phyloP scores from a whole-genome alignment of 2,113 vertebrate genomes.

The Corythornis vintsioides region DNA sequence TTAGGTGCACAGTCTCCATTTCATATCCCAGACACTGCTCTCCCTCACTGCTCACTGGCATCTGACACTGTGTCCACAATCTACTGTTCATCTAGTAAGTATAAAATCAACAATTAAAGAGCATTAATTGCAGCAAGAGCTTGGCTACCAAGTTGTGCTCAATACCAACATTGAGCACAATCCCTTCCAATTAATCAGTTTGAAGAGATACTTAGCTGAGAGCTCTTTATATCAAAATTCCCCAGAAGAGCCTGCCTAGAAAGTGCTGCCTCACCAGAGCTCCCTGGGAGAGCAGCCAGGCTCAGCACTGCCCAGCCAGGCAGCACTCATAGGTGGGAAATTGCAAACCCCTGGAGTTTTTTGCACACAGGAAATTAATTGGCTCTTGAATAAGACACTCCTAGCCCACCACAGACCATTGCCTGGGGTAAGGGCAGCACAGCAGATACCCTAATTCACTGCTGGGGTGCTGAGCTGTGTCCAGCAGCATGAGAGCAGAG shows the following conservation, averaged over 20 bases:
- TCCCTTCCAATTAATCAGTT: neutral
- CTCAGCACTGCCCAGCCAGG: too few species aligned
- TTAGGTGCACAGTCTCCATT: neutral
- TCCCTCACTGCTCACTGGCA: neutral
- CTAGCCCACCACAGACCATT: neutral
- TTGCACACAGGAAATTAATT: neutral
- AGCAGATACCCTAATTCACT: neutral
- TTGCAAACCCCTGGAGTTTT: neutral
- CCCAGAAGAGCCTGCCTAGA: neutral
- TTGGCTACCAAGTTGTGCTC: neutral
- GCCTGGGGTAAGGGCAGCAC: neutral
- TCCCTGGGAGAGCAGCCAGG: too few species aligned
- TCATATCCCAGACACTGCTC: neutral
- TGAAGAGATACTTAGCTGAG: neutral
- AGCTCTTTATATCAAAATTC: neutral
- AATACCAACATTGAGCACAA: neutral
- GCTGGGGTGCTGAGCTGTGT: neutral
- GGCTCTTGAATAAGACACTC: neutral
- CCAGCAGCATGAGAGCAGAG: neutral
- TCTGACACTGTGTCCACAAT: neutral
- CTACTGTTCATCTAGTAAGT: neutral
- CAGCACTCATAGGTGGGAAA: neutral
- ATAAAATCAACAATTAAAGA: conserved; percentile 12
- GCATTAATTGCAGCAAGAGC: neutral
- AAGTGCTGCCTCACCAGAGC: neutral